Evolutionary conservation across 2,888 invertebrate species (phyloP), one percentile per base, ranked within the genome.

Genomic region (Pseudeuparius sepicola): DNA sequence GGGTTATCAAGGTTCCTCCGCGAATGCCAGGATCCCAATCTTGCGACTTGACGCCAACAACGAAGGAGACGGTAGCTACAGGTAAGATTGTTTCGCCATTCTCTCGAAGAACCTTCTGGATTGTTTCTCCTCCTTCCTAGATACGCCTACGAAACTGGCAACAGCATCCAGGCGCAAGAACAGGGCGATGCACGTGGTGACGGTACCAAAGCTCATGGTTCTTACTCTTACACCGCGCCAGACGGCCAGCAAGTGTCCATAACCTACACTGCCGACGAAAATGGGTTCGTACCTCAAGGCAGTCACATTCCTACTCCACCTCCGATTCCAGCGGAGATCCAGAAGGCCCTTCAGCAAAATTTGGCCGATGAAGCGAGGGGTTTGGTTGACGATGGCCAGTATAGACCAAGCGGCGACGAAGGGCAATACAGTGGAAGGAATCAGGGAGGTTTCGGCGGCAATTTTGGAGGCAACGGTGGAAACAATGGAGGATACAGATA

Each of bases 281-380:
- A 70, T 31, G 73, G 73, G 6, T 73, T 68, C 59, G 60, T 62
- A 14, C 62, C 72, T 0, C 57, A 65, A 40, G 73, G 72, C 0
- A 65, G 61, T 1, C 73, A 73, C 41, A 54, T 73, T 15, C 73
- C 73, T 9, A 71, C 71, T 0, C 66, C 73, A 1, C 72, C 73
- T 0, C 71, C 72, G 18, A 71, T 73, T 43, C 73, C 73, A 1
- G 69, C 67, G 40, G 71, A 65, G 12, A 73, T 73, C 46, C 60
- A 67, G 29, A 62, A 66, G 36, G 44, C 52, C 9, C 39, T 54
- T 17, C 48, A 54, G 36, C 48, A 50, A 30, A 52, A 53, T 36
- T 43, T 48, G 4, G 49, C 47, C 5, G 51, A 51, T 24, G 55
- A 53, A 39, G 53, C 51, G 17, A 42, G 49, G 28, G 54, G 44